These are phyloP conservation scores for Ageneiosus marmoratus DNA, from an alignment of 2,113 vertebrate genomes.

Conservation along the genomic window DNA sequence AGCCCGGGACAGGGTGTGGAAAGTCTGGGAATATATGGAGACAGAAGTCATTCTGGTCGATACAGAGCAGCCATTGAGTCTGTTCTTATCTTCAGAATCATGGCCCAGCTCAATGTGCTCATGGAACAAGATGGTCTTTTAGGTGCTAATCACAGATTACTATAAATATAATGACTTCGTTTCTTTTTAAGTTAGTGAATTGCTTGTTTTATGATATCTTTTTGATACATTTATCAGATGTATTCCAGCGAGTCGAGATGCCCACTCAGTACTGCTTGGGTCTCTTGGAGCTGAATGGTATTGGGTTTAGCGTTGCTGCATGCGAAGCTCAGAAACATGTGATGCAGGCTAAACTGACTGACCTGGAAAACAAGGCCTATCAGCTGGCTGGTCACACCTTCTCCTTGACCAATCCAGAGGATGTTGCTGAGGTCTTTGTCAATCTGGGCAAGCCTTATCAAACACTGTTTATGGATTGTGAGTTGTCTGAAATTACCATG, in stretches of 20 bases:
- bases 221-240: constrained; percentile 70
- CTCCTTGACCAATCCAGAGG: constrained; percentile 89
- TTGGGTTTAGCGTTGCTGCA: constrained; percentile 88
- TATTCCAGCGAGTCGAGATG: constrained; percentile 89
- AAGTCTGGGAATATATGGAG: constrained; percentile 76
- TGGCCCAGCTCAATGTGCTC: constrained; percentile 77
- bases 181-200: neutral
- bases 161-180: neutral
- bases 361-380: constrained; percentile 85
- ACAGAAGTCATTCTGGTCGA: constrained; percentile 75
- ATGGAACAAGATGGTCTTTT: constrained; percentile 82
- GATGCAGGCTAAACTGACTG: constrained; percentile 88
- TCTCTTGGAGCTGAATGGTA: constrained; percentile 90
- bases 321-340: constrained; percentile 90
- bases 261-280: constrained; percentile 89
- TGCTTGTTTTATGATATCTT: neutral
- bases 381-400: constrained; percentile 88
- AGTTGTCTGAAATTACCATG: neutral
- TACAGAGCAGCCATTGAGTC: constrained; percentile 83
- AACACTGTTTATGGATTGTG: neutral
- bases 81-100: constrained; percentile 79
- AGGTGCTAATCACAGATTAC: constrained; percentile 67
- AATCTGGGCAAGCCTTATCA: neutral
- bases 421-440: constrained; percentile 84
- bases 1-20: constrained; percentile 73